A percentile compares a stretch with the other conserved stretches of the same genome.
Evolutionary conservation across 2,797 vertebrate genomes (phyloP).

Genomic region (Benthosema pterotum): DNA sequence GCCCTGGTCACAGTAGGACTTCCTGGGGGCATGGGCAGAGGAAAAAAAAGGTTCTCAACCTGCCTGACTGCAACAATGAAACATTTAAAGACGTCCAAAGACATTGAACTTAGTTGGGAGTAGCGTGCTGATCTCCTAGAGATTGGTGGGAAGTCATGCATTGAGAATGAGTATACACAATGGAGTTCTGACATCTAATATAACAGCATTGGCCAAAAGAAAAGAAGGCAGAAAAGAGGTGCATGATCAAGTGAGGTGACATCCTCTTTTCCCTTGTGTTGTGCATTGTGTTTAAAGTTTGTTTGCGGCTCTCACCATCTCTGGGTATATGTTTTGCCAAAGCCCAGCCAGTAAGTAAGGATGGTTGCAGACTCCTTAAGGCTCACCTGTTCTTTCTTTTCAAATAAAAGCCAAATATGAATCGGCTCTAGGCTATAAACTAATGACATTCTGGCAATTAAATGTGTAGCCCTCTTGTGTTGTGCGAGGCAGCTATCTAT

Average conservation of each 20-base stretch:
- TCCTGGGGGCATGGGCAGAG: conserved; percentile 63
- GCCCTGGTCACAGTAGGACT: conserved; percentile 68
- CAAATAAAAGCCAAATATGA: conserved; percentile 2
- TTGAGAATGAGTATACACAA: conserved; percentile 70
- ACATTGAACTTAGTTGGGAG: conserved; percentile 76
- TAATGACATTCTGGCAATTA: too few species aligned
- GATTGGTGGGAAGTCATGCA: conserved; percentile 71
- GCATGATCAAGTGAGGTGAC: conserved; percentile 18
- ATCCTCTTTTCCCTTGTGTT: neutral
- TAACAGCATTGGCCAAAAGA: conserved; percentile 16
- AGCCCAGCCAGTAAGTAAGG: neutral
- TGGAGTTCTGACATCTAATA: conserved; percentile 45
- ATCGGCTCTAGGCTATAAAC: conserved; percentile 4
- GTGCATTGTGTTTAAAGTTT: conserved; percentile 6
- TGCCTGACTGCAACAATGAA: conserved; percentile 58
- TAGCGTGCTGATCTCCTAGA: conserved; percentile 54
- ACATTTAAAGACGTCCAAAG: conserved; percentile 60
- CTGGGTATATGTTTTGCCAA: neutral
- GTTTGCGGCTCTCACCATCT: neutral
- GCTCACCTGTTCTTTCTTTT: neutral
- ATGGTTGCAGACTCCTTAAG: too few species aligned
- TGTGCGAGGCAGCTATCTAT: neutral
- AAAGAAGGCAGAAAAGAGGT: too few species aligned
- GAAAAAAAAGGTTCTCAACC: conserved; percentile 66
- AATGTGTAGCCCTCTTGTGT: too few species aligned